Base-by-base conservation (phyloP, 2,888 invertebrate genomes). In the Pecten maximus region DNA sequence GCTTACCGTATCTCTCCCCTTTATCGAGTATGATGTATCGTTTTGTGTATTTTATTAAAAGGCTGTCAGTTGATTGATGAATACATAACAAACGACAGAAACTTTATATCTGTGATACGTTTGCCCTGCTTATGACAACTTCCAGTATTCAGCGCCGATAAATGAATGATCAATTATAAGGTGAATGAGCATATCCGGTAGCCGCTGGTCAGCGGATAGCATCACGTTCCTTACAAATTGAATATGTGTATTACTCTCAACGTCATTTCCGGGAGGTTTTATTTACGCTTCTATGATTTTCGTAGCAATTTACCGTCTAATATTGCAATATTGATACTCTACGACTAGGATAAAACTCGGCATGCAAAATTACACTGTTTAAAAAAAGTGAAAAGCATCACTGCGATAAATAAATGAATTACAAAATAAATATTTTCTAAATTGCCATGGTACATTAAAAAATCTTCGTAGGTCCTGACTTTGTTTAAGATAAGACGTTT, bases 41-140 rank as follows among this genome's bases (percentile, higher is more conserved):
- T 28, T 74, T 28, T 74, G 74, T 74, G 74, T 74, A 74, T 74
- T 74, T 74, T 74, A 74, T 74, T 74, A 74, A 74, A 74, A 74
- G 74, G 74, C 74, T 74, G 74, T 74, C 74, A 74, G 74, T 74
- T 74, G 74, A 74, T 74, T 74, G 74, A 74, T 74, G 74, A 74
- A 74, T 74, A 74, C 74, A 74, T 74, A 74, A 74, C 74, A 74
- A 74, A 74, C 35, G 74, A 35, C 35, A 74, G 74, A 74, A 74
- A 74, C 74, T 74, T 74, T 74, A 74, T 74, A 74, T 74, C 74
- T 74, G 74, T 74, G 74, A 74, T 74, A 74, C 74, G 74, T 74
- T 74, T 74, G 74, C 74, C 74, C 74, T 74, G 74, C 74, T 74
- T 74, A 74, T 74, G 74, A 74, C 74, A 74, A 74, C 74, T 74